These are phyloP conservation scores for Argya squamiceps DNA, from an alignment of 2,797 vertebrate species.

Conservation along the genomic window DNA sequence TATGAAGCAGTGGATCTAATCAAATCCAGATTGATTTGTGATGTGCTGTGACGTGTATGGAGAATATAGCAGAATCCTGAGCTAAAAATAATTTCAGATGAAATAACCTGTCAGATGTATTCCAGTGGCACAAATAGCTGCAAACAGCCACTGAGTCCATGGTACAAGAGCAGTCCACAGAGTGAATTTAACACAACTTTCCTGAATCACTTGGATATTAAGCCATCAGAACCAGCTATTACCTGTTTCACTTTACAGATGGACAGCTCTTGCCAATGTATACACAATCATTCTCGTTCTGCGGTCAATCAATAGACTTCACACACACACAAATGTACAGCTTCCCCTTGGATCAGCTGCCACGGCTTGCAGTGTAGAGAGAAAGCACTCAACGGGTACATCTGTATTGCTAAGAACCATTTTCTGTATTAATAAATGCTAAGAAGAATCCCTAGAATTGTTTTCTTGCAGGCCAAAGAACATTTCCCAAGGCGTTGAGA, in stretches of 20 bases:
- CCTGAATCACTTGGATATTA: background rate
- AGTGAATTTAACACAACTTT: background rate
- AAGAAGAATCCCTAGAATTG: background rate
- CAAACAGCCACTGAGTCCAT: background rate
- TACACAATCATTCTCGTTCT: background rate
- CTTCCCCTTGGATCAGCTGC: background rate
- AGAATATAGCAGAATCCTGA: background rate
- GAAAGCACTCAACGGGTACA: fast-evolving
- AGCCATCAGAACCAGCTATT: background rate
- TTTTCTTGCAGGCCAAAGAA: background rate
- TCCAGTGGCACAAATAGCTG: background rate
- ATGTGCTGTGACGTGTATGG: background rate
- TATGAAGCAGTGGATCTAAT: background rate
- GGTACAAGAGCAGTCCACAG: background rate
- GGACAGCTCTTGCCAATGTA: background rate
- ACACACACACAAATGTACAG: background rate
- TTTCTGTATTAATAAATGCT: background rate
- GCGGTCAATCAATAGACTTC: background rate
- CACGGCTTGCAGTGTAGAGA: background rate
- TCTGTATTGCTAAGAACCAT: background rate
- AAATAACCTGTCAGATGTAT: background rate
- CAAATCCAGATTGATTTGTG: background rate
- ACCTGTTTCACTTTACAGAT: background rate
- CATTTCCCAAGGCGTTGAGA: background rate
- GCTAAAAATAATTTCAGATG: background rate